A percentile compares a stretch with the other conserved stretches of the same genome.
These are phyloP conservation scores for Lasioglossum figueresi DNA, from an alignment of 2,888 invertebrate species.

Conservation along the genomic window DNA sequence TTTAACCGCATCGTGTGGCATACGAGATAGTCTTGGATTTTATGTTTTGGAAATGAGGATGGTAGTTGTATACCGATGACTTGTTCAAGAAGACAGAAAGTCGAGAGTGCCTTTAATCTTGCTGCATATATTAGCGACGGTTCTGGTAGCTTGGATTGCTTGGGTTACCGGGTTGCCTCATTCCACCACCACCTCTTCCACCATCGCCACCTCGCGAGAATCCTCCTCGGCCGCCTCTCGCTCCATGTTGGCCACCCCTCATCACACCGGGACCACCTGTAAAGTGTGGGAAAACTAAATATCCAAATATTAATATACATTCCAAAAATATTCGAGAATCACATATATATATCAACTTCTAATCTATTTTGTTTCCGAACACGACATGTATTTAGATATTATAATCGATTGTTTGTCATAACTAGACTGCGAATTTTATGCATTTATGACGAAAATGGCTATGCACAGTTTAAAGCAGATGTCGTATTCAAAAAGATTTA, in stretches of 20 bases:
- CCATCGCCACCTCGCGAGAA: constrained; percentile 80
- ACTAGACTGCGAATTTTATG: too few species aligned
- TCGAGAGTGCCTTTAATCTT: constrained; percentile 44
- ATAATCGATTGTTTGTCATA: neutral
- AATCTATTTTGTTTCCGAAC: neutral
- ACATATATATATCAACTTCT: neutral
- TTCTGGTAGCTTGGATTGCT: constrained; percentile 79
- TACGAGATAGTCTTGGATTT: constrained; percentile 67
- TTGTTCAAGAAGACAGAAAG: constrained; percentile 60
- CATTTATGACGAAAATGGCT: too few species aligned
- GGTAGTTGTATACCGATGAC: constrained; percentile 67
- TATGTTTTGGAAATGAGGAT: constrained; percentile 63
- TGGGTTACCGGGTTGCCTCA: constrained; percentile 80
- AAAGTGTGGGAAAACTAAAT: neutral
- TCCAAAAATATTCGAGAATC: neutral
- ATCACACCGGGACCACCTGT: constrained; percentile 81
- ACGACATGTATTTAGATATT: neutral
- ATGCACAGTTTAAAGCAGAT: too few species aligned
- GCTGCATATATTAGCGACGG: constrained; percentile 79
- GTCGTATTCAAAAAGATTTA: too few species aligned
- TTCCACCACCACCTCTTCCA: constrained; percentile 78
- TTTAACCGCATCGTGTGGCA: constrained; percentile 60
- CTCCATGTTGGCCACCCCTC: constrained; percentile 80
- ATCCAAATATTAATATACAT: neutral
- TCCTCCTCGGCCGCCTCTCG: constrained; percentile 80